Evolutionary conservation across 2,113 vertebrate genomes (phyloP).

Genomic region (Mesitornis unicolor): DNA sequence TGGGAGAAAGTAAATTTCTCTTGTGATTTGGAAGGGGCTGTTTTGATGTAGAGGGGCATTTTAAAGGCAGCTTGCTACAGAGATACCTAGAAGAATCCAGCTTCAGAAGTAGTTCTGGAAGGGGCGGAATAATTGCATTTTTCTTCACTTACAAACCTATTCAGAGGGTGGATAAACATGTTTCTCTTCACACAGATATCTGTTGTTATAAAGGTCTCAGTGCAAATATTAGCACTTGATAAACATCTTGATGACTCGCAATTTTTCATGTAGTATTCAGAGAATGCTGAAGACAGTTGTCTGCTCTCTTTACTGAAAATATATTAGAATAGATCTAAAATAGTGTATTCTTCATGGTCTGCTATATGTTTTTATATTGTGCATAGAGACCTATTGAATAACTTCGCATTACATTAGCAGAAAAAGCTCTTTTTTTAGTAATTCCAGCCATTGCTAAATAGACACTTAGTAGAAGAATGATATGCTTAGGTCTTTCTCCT

Average conservation of each 20-base stretch:
- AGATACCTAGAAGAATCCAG: background rate
- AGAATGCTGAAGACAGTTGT: background rate
- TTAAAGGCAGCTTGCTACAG: background rate
- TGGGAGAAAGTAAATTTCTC: background rate
- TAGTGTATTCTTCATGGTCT: background rate
- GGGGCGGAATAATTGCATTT: background rate
- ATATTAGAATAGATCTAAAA: background rate
- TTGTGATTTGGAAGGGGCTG: background rate
- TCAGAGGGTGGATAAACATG: background rate
- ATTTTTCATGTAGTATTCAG: background rate
- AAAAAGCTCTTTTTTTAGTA: background rate
- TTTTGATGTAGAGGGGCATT: background rate
- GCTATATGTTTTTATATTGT: background rate
- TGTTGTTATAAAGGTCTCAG: background rate
- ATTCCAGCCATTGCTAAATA: background rate
- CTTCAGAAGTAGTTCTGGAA: background rate
- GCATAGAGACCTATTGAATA: background rate
- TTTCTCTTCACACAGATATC: background rate
- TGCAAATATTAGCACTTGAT: background rate
- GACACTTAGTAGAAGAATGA: background rate
- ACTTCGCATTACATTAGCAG: background rate
- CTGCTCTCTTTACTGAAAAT: background rate
- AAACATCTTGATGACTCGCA: background rate
- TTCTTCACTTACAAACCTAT: background rate
- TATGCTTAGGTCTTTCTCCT: background rate